Conservation (phyloP, 2,888 invertebrate species). For the Eupithecia dodoneata region DNA sequence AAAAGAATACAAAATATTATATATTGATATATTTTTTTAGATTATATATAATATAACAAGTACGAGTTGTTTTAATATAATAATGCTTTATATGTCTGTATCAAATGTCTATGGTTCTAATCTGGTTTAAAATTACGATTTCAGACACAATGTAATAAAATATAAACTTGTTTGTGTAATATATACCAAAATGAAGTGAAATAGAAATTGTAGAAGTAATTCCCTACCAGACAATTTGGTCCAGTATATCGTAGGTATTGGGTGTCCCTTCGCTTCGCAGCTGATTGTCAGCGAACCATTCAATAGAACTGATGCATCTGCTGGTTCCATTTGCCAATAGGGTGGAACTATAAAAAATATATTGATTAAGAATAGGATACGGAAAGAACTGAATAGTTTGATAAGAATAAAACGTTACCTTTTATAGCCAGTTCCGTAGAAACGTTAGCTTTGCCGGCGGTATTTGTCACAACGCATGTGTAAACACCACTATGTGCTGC, state of each 20-base stretch:
- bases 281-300: conserved; percentile 89
- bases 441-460: conserved; percentile 89
- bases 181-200: neutral
- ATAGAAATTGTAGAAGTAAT: neutral
- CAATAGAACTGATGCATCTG: conserved; percentile 88
- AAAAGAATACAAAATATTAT: conserved; percentile 39
- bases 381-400: neutral
- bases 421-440: conserved; percentile 89
- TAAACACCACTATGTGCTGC: conserved; percentile 88
- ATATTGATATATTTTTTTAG: no score
- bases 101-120: no score
- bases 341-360: conserved; percentile 87
- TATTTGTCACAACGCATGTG: conserved; percentile 89
- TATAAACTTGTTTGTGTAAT: no score
- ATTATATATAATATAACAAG: no score
- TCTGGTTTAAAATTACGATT: no score
- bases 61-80: no score
- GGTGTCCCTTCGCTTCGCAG: conserved; percentile 92
- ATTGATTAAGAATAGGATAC: neutral
- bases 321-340: conserved; percentile 90
- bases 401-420: conserved; percentile 70
- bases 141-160: no score
- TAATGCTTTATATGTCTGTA: no score
- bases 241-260: conserved; percentile 89
- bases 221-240: conserved; percentile 87